These are phyloP conservation scores for Enteromius viviparus DNA, from an alignment of 2,797 vertebrate species.

Conservation along the genomic window DNA sequence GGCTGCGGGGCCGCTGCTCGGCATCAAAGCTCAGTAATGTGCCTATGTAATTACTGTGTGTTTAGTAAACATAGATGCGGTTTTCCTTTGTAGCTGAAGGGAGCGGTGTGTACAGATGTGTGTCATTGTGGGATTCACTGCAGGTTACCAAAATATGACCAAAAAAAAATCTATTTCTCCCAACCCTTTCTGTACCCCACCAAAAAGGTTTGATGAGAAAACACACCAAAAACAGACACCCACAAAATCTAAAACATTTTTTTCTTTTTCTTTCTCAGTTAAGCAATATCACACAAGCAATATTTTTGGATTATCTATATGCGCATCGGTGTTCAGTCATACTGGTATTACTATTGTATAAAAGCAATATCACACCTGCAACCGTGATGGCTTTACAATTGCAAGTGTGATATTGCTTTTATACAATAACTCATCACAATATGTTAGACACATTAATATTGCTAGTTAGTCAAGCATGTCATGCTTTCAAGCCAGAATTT, in stretches of 20 bases:
- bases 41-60: conserved; percentile 54
- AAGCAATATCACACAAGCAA: neutral
- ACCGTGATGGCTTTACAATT: neutral
- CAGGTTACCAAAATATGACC: neutral
- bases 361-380: neutral
- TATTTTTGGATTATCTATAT: neutral
- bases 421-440: neutral
- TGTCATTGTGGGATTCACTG: neutral
- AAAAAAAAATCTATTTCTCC: neutral
- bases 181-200: no score
- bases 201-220: neutral
- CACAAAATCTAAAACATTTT: neutral
- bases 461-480: no score
- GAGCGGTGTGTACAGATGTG: conserved; percentile 13
- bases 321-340: neutral
- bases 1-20: conserved; percentile 24
- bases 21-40: conserved; percentile 53
- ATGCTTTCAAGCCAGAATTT: neutral
- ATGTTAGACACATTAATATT: neutral
- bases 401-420: neutral
- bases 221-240: neutral
- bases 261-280: neutral
- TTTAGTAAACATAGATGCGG: conserved; percentile 47
- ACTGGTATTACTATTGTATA: neutral
- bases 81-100: conserved; percentile 40